Percentiles rank a stretch among this genome's conserved stretches.
Evolutionary conservation across 2,888 invertebrate species (phyloP).

Genomic region (Andricus curvator): DNA sequence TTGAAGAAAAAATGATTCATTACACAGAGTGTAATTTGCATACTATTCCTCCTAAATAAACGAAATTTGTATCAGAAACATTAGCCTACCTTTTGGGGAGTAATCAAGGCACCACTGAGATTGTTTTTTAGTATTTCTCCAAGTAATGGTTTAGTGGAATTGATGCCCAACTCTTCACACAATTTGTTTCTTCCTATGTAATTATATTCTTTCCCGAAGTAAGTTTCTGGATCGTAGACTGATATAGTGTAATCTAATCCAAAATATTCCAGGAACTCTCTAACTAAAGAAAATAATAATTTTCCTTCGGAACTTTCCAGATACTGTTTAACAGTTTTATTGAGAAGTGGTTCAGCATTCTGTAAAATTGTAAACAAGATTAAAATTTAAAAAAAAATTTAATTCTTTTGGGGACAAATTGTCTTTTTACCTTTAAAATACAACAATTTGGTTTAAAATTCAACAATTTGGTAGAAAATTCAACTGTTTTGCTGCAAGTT

Average conservation of each 20-base stretch:
- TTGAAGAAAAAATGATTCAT: too few species aligned
- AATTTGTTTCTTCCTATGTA: conserved; percentile 81
- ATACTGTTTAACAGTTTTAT: conserved; percentile 81
- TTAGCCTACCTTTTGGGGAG: conserved; percentile 67
- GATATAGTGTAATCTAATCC: conserved; percentile 88
- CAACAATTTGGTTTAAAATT: too few species aligned
- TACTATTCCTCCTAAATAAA: too few species aligned
- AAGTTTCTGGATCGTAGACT: conserved; percentile 90
- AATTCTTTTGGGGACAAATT: too few species aligned
- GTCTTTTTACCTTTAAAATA: too few species aligned
- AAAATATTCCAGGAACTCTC: conserved; percentile 90
- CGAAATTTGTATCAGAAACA: not conserved
- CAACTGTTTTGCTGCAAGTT: too few species aligned
- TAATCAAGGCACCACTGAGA: conserved; percentile 72
- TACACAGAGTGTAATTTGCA: too few species aligned
- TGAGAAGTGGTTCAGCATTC: conserved; percentile 79
- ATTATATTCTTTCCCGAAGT: conserved; percentile 83
- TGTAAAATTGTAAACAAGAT: conserved; percentile 64
- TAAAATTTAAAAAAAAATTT: not conserved
- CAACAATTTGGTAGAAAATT: too few species aligned
- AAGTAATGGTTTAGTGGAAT: conserved; percentile 72
- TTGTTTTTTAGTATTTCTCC: conserved; percentile 74
- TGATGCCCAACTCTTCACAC: conserved; percentile 75
- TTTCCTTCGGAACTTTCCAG: conserved; percentile 82
- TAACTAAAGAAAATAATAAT: conserved; percentile 83